Evolutionary conservation across 2,113 vertebrate genomes (phyloP), one percentile per base, ranked within the genome.

Genomic region (Dromas ardeola): DNA sequence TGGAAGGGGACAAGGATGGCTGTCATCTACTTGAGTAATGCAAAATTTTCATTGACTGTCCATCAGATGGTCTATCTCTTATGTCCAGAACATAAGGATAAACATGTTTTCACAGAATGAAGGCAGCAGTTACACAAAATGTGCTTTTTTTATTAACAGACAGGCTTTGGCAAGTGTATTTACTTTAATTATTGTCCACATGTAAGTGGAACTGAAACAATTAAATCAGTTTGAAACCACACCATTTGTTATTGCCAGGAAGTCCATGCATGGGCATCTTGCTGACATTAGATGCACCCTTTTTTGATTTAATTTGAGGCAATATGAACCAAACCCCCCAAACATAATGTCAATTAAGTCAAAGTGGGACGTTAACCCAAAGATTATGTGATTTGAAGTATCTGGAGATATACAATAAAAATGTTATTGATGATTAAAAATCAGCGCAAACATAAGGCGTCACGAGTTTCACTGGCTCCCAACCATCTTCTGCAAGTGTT

Each of bases 171-270:
- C 84, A 81, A 94, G 69, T 73, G 6, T 26, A 74, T 85, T 70
- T 34, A 12, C 45, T 87, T 50, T 16, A 86, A 47, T 88, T 86
- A 62, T 45, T 81, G 62, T 50, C 66, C 61, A 19, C 67, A 20
- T 45, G 59, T 70, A 26, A 88, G 86, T 94, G 86, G 94, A 95
- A 92, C 86, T 89, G 92, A 95, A 96, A 96, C 50, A 81, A 81
- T 93, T 74, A 78, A 69, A 76, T 8, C 77, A n/a, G 94, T 63
- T 89, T 45, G 70, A 95, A 97, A 90, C 91, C 88, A 67, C 81
- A 74, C 5, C 55, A 20, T 56, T 94, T 94, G 88, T 88, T 90
- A 30, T 65, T 63, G 61, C 23, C 88, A 86, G 77, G 69, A 79
- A 76, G 61, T 42, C 88, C 34, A 4, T 8, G 6, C 56, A 38